Evolutionary conservation across 2,797 vertebrate species (phyloP).

Genomic region (Simalia tracyae): DNA sequence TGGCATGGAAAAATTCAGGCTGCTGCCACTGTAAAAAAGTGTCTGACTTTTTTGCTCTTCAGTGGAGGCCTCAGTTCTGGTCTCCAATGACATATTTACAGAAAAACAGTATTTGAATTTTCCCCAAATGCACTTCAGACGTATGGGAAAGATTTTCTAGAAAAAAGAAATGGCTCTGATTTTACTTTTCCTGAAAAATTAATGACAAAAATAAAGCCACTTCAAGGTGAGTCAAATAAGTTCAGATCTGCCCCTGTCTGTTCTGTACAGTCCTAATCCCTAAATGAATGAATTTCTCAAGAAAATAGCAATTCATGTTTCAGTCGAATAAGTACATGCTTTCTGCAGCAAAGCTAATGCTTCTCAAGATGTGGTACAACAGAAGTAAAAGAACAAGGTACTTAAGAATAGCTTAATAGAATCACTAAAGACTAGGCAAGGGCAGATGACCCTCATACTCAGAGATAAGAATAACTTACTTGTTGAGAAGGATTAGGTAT

Average conservation of each 20-base stretch:
- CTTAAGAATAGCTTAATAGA: background rate
- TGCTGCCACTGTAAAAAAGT: background rate
- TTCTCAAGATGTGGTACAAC: background rate
- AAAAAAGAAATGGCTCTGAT: background rate
- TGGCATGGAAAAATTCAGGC: background rate
- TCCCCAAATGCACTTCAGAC: background rate
- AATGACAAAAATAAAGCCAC: background rate
- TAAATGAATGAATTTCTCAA: background rate
- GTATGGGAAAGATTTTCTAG: background rate
- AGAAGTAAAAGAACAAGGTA: background rate
- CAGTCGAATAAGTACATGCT: accelerated
- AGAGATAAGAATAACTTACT: background rate
- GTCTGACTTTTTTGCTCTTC: background rate
- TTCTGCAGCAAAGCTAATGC: accelerated
- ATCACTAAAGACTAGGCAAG: background rate
- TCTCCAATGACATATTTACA: background rate
- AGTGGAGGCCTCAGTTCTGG: background rate
- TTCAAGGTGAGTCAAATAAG: background rate
- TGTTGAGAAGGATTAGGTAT: background rate
- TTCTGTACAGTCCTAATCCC: background rate
- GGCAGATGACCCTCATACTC: background rate
- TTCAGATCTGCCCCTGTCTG: background rate
- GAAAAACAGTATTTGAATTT: background rate
- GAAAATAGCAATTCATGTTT: background rate
- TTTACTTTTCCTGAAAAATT: background rate